A percentile compares a stretch with the other conserved stretches of the same genome.
phyloP scores from a whole-genome alignment of 2,113 vertebrate species.

The Panurus biarmicus region DNA sequence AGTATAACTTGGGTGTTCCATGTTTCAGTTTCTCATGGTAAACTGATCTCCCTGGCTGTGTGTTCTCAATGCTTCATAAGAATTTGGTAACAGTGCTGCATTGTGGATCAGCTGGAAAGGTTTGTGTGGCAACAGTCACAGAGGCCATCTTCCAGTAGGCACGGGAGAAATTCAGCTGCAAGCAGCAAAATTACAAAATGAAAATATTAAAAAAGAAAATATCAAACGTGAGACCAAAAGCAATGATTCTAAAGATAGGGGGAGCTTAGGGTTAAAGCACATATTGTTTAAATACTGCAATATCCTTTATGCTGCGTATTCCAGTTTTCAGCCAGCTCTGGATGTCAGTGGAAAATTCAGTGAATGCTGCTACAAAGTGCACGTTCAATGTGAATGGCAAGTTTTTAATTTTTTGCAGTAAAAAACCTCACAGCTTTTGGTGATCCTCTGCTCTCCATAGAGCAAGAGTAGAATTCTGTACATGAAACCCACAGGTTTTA shows the following conservation, averaged over 20 bases:
- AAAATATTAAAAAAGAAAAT: background rate
- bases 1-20: background rate
- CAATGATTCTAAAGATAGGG: background rate
- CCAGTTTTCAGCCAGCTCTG: background rate
- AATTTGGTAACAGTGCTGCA: background rate
- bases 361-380: background rate
- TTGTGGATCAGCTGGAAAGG: background rate
- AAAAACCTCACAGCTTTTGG: background rate
- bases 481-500: background rate
- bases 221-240: background rate
- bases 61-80: background rate
- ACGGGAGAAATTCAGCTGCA: background rate
- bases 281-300: background rate
- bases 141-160: background rate
- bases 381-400: background rate
- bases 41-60: background rate
- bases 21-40: background rate
- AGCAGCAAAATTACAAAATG: background rate
- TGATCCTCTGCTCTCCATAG: background rate
- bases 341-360: background rate
- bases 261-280: background rate
- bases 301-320: background rate
- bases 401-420: background rate
- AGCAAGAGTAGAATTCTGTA: background rate
- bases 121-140: background rate